phyloP scores from a whole-genome alignment of 2,113 vertebrate species.

The Melanocharis versteri region DNA sequence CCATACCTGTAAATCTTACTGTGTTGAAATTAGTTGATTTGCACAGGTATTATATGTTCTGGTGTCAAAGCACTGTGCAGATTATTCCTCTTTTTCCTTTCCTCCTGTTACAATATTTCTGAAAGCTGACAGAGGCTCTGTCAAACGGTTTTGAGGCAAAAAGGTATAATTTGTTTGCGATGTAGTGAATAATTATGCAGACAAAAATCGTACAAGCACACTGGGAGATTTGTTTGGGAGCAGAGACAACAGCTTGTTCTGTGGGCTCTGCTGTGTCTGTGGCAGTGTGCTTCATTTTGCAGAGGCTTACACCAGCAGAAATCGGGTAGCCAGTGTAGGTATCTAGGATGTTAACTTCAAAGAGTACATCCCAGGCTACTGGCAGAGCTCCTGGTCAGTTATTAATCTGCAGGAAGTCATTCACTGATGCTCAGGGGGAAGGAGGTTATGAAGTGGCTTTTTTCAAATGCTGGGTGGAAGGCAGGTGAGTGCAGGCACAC shows the following conservation, averaged over 20 bases:
- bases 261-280: neutral
- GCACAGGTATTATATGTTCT: neutral
- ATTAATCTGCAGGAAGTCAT: neutral
- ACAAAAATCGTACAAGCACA: neutral
- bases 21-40: neutral
- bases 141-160: neutral
- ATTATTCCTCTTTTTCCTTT: neutral
- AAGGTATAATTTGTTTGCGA: conserved; percentile 1
- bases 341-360: neutral
- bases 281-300: neutral
- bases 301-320: neutral
- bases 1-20: neutral
- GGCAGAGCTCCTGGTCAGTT: neutral
- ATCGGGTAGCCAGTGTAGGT: neutral
- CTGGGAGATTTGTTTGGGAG: neutral
- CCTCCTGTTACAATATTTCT: conserved; percentile 7
- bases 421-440: neutral
- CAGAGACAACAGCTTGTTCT: neutral
- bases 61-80: neutral
- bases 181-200: neutral
- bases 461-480: neutral
- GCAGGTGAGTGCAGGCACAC: neutral
- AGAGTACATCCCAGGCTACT: neutral
- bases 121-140: neutral
- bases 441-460: neutral